Evolutionary conservation across 2,888 invertebrate species (phyloP), one percentile per base, ranked within the genome.

Genomic region (Antitype chi): DNA sequence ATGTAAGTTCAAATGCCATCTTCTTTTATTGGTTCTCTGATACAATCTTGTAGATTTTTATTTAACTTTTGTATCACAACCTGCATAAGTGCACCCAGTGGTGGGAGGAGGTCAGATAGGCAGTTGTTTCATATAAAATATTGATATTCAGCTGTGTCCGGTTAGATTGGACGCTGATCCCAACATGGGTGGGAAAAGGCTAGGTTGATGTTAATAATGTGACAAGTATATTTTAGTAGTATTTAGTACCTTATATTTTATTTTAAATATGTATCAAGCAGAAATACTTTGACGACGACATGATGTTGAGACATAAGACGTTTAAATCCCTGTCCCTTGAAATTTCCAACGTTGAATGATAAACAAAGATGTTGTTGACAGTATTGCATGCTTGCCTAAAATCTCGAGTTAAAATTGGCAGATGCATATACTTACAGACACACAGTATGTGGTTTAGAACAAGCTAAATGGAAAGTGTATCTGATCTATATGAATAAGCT

Each of bases 161-260:
- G 63, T 43, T 20, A 20, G 9, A 47, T 20, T 49, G 20, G 23
- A 23, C 9, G 52, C 67, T 23, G 6, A 52, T 15, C 23, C 8
- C 5, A 67, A 28, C 0, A 28, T 52, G 23, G 6, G 2, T 25
- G 8, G 47, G 8, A 13, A 28, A 47, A 49, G 20, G 25, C 4
- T 20, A 23, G 20, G 28, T 23, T 28, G 28, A 23, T 66, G 20
- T 28, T 25, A 28, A 15, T 64, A 23, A 49, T 23, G 28, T 49
- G 23, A 67, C 23, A 25, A 63, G n/a, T 17, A n/a, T 43, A 32
- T 32, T 20, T 43, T 43, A 43, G 8, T 9, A 9, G 1, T 4
- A 28, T 1, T 20, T 5, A 0, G 0, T 4, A 28, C 11, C 9
- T 25, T 43, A 3, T 43, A 6, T 11, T 43, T 25, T n/a, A n/a